Percentiles rank a stretch among this genome's conserved stretches.
Evolutionary conservation across 2,888 invertebrate genomes (phyloP).

Genomic region (Penaeus monodon): DNA sequence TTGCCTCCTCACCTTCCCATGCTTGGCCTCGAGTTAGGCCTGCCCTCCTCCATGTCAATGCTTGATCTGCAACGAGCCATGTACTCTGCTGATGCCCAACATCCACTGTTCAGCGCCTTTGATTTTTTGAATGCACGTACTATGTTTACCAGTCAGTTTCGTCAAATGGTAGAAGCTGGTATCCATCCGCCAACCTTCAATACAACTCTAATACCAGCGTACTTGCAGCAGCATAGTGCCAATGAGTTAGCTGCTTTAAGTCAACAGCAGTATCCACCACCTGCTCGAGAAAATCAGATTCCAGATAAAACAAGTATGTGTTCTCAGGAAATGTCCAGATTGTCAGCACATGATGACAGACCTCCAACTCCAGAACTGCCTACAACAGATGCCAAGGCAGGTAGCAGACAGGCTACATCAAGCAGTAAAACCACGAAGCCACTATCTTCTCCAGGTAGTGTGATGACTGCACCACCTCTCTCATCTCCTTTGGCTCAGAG

Average conservation of each 20-base stretch:
- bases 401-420: conserved; percentile 12
- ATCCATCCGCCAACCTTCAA: background rate
- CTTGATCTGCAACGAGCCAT: conserved; percentile 42
- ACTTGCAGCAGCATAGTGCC: conserved; percentile 40
- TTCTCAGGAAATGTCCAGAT: conserved; percentile 34
- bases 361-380: conserved; percentile 40
- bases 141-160: conserved; percentile 28
- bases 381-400: conserved; percentile 21
- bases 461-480: conserved; percentile 22
- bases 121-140: conserved; percentile 21
- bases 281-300: conserved; percentile 33
- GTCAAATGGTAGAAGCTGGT: conserved; percentile 34
- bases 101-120: conserved; percentile 21
- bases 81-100: conserved; percentile 39
- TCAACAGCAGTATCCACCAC: conserved; percentile 29
- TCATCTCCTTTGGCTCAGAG: conserved; percentile 29
- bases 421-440: conserved; percentile 28
- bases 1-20: conserved; percentile 42
- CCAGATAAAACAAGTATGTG: conserved; percentile 19
- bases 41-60: conserved; percentile 39
- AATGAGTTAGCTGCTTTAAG: conserved; percentile 17
- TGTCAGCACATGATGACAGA: conserved; percentile 28
- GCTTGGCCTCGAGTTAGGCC: conserved; percentile 34
- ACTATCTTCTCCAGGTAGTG: conserved; percentile 39
- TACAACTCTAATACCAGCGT: conserved; percentile 10